A percentile compares a stretch with the other conserved stretches of the same genome.
These are phyloP conservation scores for Ctenicera cuprea DNA, from an alignment of 2,888 invertebrate species.

Conservation along the genomic window DNA sequence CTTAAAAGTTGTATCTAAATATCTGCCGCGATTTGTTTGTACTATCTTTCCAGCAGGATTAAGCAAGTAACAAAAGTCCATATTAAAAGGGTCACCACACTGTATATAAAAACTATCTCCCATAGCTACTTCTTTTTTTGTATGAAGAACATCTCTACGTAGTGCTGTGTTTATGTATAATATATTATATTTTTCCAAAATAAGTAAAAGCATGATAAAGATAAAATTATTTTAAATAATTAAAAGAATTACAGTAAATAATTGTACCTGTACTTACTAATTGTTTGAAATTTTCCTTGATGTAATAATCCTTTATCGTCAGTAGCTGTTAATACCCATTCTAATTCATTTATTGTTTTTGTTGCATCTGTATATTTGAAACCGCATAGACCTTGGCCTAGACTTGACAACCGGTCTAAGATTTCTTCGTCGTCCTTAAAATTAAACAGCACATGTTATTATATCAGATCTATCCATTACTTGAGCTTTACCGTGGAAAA, in stretches of 20 bases:
- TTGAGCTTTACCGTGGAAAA: no score
- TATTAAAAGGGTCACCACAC: conserved; percentile 29
- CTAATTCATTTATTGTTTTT: no score
- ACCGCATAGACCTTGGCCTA: conserved; percentile 25
- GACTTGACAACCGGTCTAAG: neutral
- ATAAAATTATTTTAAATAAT: no score
- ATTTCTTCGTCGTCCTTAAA: neutral
- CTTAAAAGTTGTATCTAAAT: neutral
- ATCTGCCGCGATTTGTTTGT: conserved; percentile 15
- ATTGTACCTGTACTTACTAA: conserved; percentile 6
- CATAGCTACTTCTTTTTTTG: no score
- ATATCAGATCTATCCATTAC: no score
- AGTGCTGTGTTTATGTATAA: no score
- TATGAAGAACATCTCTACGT: no score
- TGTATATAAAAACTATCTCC: conserved; percentile 29
- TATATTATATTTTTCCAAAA: no score
- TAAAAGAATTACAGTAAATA: no score
- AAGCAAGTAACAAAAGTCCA: no score
- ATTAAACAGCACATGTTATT: neutral
- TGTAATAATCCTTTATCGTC: conserved; percentile 14
- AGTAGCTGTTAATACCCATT: conserved; percentile 18
- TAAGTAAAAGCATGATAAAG: no score
- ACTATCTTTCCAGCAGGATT: neutral
- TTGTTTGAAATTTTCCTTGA: neutral
- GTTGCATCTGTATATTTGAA: conserved; percentile 11